phyloP scores from a whole-genome alignment of 2,113 vertebrate genomes.

The Austrofundulus limnaeus region DNA sequence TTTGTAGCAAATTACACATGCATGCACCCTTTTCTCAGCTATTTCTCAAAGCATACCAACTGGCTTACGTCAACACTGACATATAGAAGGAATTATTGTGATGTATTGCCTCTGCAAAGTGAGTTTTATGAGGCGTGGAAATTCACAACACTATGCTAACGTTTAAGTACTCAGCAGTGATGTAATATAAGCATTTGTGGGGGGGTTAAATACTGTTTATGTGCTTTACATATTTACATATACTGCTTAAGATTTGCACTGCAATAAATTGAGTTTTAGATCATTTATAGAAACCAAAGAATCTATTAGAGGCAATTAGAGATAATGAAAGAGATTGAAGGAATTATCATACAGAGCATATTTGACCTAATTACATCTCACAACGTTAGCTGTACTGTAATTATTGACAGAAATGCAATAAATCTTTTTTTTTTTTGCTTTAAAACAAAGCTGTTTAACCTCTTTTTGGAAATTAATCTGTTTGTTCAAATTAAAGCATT shows the following conservation, averaged over 20 bases:
- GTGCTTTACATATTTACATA: neutral
- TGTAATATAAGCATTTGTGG: conserved; percentile 17
- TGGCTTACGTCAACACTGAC: conserved; percentile 27
- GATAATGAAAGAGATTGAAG: conserved; percentile 54
- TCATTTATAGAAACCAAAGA: conserved; percentile 38
- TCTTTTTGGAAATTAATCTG: neutral
- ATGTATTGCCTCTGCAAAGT: conserved; percentile 12
- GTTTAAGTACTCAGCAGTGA: conserved; percentile 18
- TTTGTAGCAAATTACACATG: conserved; percentile 18
- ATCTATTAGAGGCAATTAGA: conserved; percentile 59
- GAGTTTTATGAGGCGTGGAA: conserved; percentile 17
- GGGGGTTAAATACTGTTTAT: neutral
- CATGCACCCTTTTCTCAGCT: neutral
- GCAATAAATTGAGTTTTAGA: conserved; percentile 9
- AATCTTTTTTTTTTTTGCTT: too few relatives aligned
- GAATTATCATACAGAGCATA: conserved; percentile 40
- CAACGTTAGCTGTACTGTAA: conserved; percentile 9
- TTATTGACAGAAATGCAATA: conserved; percentile 14
- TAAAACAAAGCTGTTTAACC: too few relatives aligned
- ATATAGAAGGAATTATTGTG: conserved; percentile 18
- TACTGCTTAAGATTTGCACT: conserved; percentile 1
- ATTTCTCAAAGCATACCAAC: conserved; percentile 26
- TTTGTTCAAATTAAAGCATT: neutral
- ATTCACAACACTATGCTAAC: conserved; percentile 3
- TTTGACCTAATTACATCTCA: conserved; percentile 38